Conservation (phyloP, 2,888 invertebrate genomes). For the Timandra comae region DNA sequence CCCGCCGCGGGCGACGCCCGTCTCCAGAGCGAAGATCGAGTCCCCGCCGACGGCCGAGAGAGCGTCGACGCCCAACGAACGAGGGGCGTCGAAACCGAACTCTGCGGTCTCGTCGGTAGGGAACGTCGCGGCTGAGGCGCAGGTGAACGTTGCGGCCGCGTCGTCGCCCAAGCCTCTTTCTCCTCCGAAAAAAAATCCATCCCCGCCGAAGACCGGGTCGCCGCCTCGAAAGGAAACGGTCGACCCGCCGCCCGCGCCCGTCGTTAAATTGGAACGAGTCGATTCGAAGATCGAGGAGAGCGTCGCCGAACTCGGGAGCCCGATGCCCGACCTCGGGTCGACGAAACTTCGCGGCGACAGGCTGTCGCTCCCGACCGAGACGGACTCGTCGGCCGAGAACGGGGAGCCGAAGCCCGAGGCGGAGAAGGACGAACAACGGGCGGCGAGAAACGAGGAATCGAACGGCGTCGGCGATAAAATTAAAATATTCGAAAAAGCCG, state of each 20-base stretch:
- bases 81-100: no score
- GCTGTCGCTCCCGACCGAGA: conserved; percentile 17
- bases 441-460: conserved; percentile 30
- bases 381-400: conserved; percentile 14
- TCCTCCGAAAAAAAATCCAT: conserved; percentile 12
- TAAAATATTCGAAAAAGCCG: conserved; percentile 66
- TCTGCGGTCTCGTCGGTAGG: no score
- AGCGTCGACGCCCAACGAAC: no score
- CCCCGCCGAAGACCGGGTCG: conserved; percentile 9
- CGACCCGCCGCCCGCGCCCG: conserved; percentile 24
- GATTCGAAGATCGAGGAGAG: conserved; percentile 28
- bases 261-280: conserved; percentile 18
- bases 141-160: not conserved
- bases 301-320: conserved; percentile 1
- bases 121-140: no score
- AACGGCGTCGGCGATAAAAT: conserved; percentile 72
- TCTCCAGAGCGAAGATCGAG: conserved; percentile 19
- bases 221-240: conserved; percentile 2
- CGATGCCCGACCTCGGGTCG: conserved; percentile 15
- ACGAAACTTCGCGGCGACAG: conserved; percentile 31
- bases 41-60: conserved; percentile 7
- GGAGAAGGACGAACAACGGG: conserved; percentile 3
- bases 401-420: conserved; percentile 4
- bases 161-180: not conserved
- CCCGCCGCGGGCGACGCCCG: conserved; percentile 18